Percentiles rank a stretch among this genome's conserved stretches.
These are phyloP conservation scores for Brachyrhaphis roseni DNA, from an alignment of 2,797 vertebrate species.

Conservation along the genomic window DNA sequence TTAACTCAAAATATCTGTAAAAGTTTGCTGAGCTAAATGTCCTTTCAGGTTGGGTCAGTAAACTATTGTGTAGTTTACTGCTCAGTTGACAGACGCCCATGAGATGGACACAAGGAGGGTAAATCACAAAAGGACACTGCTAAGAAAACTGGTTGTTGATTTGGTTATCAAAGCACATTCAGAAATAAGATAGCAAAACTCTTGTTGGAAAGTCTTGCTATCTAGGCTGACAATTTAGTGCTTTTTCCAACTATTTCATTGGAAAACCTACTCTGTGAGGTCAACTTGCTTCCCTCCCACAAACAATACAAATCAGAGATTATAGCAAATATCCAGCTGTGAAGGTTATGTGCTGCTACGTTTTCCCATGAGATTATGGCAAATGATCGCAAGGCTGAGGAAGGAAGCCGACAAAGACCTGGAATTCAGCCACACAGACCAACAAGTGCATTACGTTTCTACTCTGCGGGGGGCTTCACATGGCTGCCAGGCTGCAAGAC, in stretches of 20 bases:
- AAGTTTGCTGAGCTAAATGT: too few species aligned
- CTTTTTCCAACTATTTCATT: background rate
- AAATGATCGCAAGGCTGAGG: constrained; percentile 22
- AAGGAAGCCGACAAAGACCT: constrained; percentile 20
- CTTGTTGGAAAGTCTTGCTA: background rate
- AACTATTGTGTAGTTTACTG: background rate
- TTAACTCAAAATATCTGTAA: background rate
- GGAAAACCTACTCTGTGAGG: constrained; percentile 20
- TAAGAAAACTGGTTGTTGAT: background rate
- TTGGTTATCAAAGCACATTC: background rate
- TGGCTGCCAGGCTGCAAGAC: constrained; percentile 39
- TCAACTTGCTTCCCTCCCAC: constrained; percentile 11
- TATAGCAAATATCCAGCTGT: constrained; percentile 12
- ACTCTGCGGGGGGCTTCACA: constrained; percentile 38
- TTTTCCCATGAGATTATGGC: constrained; percentile 40
- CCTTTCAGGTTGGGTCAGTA: too few species aligned
- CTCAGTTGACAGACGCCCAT: background rate
- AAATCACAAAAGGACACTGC: background rate
- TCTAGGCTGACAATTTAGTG: background rate
- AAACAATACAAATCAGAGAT: constrained; percentile 20
- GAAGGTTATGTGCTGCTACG: constrained; percentile 33
- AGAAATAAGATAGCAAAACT: background rate
- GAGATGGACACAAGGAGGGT: background rate
- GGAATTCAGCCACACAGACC: constrained; percentile 24
- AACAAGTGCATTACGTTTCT: constrained; percentile 53